phyloP scores from a whole-genome alignment of 2,888 invertebrate species.

The Polydrusus cervinus region DNA sequence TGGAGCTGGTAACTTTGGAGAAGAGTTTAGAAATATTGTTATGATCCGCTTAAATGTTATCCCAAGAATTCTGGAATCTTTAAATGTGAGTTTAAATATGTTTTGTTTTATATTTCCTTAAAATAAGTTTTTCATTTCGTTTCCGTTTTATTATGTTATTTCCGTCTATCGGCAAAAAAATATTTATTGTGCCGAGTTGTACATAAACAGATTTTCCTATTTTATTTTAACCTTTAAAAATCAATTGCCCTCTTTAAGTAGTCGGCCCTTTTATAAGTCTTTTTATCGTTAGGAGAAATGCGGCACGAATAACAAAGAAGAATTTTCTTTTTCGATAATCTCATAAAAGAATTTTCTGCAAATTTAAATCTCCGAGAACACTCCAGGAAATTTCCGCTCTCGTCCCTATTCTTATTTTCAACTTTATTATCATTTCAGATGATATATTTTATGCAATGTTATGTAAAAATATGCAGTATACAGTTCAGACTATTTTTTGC shows the following conservation, averaged over 20 bases:
- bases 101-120: too few relatives aligned
- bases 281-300: slow-evolving; percentile 51
- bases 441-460: slow-evolving; percentile 24
- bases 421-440: slow-evolving; percentile 43
- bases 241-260: not conserved
- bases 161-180: too few relatives aligned
- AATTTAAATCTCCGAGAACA: slow-evolving; percentile 47
- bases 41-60: too few relatives aligned
- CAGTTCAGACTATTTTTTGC: not conserved
- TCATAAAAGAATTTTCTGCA: slow-evolving; percentile 48
- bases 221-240: not conserved
- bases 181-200: too few relatives aligned
- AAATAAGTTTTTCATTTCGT: too few relatives aligned
- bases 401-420: slow-evolving; percentile 30
- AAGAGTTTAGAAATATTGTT: too few relatives aligned
- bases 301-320: slow-evolving; percentile 69
- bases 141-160: not conserved
- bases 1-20: too few relatives aligned
- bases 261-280: not conserved
- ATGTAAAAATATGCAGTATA: slow-evolving; percentile 43
- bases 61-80: too few relatives aligned
- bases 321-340: slow-evolving; percentile 45
- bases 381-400: slow-evolving; percentile 43
- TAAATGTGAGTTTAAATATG: too few relatives aligned
- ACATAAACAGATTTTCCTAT: not conserved